Percentiles rank a stretch among this genome's conserved stretches.
These are phyloP conservation scores for Phorcus lineatus DNA, from an alignment of 2,888 invertebrate genomes.

Conservation along the genomic window DNA sequence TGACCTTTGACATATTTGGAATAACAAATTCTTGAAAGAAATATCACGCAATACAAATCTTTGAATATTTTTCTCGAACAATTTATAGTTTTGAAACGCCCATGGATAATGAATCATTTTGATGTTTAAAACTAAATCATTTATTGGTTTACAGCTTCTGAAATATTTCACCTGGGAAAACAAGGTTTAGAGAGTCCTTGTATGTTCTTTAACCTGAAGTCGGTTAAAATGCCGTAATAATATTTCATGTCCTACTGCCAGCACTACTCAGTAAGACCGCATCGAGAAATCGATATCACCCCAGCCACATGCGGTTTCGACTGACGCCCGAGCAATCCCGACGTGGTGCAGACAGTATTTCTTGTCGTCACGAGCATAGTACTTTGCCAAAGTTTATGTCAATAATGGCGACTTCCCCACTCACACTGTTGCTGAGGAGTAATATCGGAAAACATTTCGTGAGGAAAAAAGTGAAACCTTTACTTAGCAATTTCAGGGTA, in stretches of 20 bases:
- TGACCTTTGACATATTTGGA: no score
- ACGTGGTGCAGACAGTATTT: conserved; percentile 2
- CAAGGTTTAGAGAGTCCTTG: no score
- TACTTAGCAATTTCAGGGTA: conserved; percentile 33
- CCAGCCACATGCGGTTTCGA: conserved; percentile 7
- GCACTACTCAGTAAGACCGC: neutral
- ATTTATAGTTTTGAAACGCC: no score
- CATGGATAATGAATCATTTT: no score
- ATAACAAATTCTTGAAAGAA: no score
- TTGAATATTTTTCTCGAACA: no score
- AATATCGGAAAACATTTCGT: conserved; percentile 34
- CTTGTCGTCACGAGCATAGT: conserved; percentile 16
- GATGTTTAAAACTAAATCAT: no score
- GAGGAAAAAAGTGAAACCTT: conserved; percentile 26
- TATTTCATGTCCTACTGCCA: neutral
- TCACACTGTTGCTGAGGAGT: conserved; percentile 36
- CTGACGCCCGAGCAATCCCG: conserved; percentile 10
- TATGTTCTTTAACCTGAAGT: neutral
- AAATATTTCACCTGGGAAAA: no score
- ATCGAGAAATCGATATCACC: conserved; percentile 1
- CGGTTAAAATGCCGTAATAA: neutral
- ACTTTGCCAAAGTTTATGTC: conserved; percentile 13
- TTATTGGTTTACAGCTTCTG: no score
- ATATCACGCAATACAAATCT: no score
- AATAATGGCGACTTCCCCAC: conserved; percentile 38